Evolutionary conservation across 2,113 vertebrate genomes (phyloP).

Genomic region (Trichechus manatus): DNA sequence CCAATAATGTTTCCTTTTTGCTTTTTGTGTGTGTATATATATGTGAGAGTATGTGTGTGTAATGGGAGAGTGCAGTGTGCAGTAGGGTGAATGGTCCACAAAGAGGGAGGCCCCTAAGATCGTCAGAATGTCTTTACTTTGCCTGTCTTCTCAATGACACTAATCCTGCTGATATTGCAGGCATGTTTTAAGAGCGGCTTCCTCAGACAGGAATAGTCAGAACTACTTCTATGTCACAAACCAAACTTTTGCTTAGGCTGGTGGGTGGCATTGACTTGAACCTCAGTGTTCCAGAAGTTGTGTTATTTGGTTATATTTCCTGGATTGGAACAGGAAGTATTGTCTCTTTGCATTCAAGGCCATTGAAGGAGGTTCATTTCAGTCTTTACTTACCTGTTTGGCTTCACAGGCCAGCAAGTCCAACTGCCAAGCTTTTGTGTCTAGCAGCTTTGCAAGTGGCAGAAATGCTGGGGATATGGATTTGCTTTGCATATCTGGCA

Average conservation of each 20-base stretch:
- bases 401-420: not conserved
- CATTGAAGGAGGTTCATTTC: not conserved
- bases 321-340: not conserved
- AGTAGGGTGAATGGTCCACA: not conserved
- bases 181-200: slow-evolving; percentile 15
- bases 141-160: not conserved
- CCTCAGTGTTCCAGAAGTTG: not conserved
- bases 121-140: not conserved
- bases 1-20: not conserved
- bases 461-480: not conserved
- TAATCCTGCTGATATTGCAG: not conserved
- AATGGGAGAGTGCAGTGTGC: not conserved
- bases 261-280: not conserved
- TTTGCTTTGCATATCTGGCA: slow-evolving; percentile 8
- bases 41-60: not conserved
- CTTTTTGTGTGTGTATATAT: not conserved
- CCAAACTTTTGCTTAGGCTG: slow-evolving; percentile 41
- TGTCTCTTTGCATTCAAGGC: not conserved
- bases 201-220: not conserved
- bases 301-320: slow-evolving; percentile 55
- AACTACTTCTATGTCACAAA: not conserved
- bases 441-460: not conserved
- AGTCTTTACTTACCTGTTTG: not conserved
- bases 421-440: not conserved
- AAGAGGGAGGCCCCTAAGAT: not conserved